These are phyloP conservation scores for Acleris laterana DNA, from an alignment of 2,888 invertebrate species.

Conservation along the genomic window DNA sequence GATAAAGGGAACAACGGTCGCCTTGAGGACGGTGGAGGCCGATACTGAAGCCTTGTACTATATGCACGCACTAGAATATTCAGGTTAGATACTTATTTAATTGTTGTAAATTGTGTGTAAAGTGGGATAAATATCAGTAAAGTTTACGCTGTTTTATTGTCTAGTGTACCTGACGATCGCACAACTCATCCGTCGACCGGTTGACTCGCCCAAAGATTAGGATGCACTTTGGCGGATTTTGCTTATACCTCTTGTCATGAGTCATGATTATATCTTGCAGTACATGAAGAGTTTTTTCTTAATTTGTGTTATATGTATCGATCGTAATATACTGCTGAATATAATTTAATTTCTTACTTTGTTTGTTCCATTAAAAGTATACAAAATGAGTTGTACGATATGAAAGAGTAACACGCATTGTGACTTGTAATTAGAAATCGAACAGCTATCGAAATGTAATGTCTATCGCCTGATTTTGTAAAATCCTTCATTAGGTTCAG, in stretches of 20 bases:
- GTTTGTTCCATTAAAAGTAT: too few relatives aligned
- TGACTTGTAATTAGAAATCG: too few relatives aligned
- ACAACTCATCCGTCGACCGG: slow-evolving; percentile 22
- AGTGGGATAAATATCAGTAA: slow-evolving; percentile 8
- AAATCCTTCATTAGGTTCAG: too few relatives aligned
- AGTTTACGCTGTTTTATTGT: slow-evolving; percentile 16
- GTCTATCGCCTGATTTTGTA: too few relatives aligned
- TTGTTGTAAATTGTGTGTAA: slow-evolving; percentile 31
- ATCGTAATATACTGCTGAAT: too few relatives aligned
- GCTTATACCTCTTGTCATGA: too few relatives aligned
- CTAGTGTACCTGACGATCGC: slow-evolving; percentile 33
- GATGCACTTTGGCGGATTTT: slow-evolving; percentile 7
- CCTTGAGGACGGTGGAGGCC: slow-evolving; percentile 14
- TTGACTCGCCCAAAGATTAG: slow-evolving; percentile 14
- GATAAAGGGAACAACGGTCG: slow-evolving; percentile 29
- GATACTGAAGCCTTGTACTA: slow-evolving; percentile 23
- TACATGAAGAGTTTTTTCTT: too few relatives aligned
- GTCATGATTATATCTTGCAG: not conserved
- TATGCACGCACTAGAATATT: slow-evolving; percentile 29
- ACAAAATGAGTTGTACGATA: too few relatives aligned
- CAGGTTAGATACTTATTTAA: slow-evolving; percentile 25
- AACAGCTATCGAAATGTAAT: too few relatives aligned
- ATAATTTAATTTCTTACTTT: too few relatives aligned
- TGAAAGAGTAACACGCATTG: too few relatives aligned
- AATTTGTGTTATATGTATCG: too few relatives aligned